Conservation (phyloP, 2,888 invertebrate species). For the Epirrhoe tristata region DNA sequence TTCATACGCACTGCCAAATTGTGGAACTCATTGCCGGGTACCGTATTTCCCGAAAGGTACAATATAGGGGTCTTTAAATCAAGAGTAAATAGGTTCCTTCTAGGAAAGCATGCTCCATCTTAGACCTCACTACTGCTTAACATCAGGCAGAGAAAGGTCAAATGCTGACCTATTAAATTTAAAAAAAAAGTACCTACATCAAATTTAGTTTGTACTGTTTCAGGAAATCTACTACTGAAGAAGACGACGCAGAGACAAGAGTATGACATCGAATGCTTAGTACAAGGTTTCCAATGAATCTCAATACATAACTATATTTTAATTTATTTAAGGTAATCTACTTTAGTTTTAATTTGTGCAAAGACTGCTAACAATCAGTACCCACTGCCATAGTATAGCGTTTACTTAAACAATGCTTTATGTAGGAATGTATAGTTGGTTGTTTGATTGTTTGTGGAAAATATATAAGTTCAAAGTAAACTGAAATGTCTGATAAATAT, state of each 20-base stretch:
- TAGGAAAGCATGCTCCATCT: no score
- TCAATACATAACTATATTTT: constrained; percentile 75
- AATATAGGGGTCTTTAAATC: no score
- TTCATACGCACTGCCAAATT: no score
- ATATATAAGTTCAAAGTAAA: neutral
- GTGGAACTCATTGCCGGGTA: no score
- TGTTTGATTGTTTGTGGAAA: constrained; percentile 16
- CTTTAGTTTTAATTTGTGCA: constrained; percentile 62
- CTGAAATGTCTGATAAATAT: neutral
- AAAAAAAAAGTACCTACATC: no score
- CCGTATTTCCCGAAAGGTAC: no score
- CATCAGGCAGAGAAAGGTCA: no score
- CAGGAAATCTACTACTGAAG: constrained; percentile 86
- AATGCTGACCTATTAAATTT: no score
- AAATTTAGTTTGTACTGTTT: constrained; percentile 23
- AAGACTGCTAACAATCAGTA: constrained; percentile 78
- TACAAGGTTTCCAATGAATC: constrained; percentile 85
- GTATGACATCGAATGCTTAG: constrained; percentile 67
- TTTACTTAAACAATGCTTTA: constrained; percentile 64
- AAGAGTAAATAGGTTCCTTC: no score
- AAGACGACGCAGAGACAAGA: constrained; percentile 83
- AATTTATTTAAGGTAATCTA: constrained; percentile 52
- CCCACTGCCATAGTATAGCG: constrained; percentile 80
- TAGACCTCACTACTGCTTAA: no score
- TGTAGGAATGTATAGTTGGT: constrained; percentile 49